A percentile compares a stretch with the other conserved stretches of the same genome.
Conservation (phyloP, 1,140 invertebrate genomes). For the Harpegnathos saltator region DNA sequence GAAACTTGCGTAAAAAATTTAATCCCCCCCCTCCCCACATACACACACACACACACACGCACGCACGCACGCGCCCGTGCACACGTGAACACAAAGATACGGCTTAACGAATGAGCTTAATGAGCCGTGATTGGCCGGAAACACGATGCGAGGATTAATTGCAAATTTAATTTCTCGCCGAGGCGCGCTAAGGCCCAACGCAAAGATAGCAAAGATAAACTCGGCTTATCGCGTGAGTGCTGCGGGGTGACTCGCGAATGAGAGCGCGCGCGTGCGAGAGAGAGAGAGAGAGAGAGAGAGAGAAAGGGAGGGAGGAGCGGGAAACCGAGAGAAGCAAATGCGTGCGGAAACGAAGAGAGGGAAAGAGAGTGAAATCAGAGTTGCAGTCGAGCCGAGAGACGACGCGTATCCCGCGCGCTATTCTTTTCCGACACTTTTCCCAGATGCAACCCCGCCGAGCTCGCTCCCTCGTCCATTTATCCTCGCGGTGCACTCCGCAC, state of each 20-base stretch:
- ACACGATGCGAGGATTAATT: constrained; percentile 8
- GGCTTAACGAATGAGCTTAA: too few relatives aligned
- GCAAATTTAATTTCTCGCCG: not conserved
- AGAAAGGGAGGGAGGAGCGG: too few relatives aligned
- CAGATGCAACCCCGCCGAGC: constrained; percentile 42
- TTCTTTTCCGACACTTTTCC: constrained; percentile 55
- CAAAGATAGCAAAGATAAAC: constrained; percentile 15
- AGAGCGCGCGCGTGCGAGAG: too few relatives aligned
- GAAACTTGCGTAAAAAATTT: too few relatives aligned
- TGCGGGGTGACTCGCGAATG: constrained; percentile 14
- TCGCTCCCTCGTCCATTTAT: constrained; percentile 58
- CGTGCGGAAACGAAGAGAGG: not conserved
- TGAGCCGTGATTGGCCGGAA: too few relatives aligned
- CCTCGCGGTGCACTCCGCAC: constrained; percentile 48
- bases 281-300: too few relatives aligned
- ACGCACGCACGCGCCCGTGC: too few relatives aligned
- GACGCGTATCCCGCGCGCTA: constrained; percentile 48
- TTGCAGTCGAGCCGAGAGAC: constrained; percentile 27
- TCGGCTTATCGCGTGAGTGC: constrained; percentile 16
- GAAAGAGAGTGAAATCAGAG: not conserved
- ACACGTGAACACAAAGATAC: too few relatives aligned
- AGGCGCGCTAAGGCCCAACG: not conserved
- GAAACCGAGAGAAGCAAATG: not conserved
- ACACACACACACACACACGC: too few relatives aligned
- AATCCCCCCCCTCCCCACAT: too few relatives aligned